These are phyloP conservation scores for Bostrychus sinensis DNA, from an alignment of 2,113 vertebrate species.

Conservation along the genomic window DNA sequence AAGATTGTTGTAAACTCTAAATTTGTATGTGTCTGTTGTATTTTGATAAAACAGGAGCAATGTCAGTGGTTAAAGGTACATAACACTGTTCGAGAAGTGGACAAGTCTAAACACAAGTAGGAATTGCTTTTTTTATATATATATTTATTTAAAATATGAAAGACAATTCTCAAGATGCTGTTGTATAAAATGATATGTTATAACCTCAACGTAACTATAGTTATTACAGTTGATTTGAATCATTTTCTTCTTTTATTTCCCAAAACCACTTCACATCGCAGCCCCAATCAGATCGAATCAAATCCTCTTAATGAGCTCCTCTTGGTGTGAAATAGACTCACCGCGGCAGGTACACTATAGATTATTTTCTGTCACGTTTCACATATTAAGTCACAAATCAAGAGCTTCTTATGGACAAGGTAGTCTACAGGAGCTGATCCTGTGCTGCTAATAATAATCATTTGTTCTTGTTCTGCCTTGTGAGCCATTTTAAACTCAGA, in stretches of 20 bases:
- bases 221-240: background rate
- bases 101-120: too few species aligned
- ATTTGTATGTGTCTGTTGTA: too few species aligned
- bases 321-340: constrained; percentile 44
- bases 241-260: constrained; percentile 3
- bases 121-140: too few species aligned
- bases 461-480: constrained; percentile 15
- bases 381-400: constrained; percentile 10
- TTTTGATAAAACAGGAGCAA: too few species aligned
- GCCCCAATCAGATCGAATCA: constrained; percentile 39
- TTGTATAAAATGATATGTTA: too few species aligned
- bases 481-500: constrained; percentile 11
- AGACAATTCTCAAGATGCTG: too few species aligned
- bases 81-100: too few species aligned
- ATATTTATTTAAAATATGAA: too few species aligned
- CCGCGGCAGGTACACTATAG: constrained; percentile 28
- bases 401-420: constrained; percentile 9
- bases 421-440: constrained; percentile 25
- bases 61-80: too few species aligned
- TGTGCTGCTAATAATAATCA: constrained; percentile 17
- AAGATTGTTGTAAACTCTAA: too few species aligned
- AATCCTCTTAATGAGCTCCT: constrained; percentile 37
- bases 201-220: too few species aligned
- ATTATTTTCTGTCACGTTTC: constrained; percentile 23
- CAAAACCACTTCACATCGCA: background rate